Evolutionary conservation across 2,113 vertebrate genomes (phyloP).

Genomic region (Bos taurus): DNA sequence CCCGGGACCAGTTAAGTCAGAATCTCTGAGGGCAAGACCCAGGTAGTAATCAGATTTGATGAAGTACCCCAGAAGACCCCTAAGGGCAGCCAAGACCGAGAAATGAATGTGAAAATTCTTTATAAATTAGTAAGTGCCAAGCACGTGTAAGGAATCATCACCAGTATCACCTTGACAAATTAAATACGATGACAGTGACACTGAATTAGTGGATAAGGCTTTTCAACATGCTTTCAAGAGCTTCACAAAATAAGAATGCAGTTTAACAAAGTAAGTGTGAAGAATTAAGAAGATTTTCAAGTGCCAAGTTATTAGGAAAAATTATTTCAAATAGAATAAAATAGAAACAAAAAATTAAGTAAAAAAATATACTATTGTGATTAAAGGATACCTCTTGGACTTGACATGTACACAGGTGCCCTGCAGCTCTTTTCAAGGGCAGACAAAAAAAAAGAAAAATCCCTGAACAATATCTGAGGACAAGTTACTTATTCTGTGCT

Average conservation of each 20-base stretch:
- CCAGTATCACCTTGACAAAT: background rate
- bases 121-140: background rate
- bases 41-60: background rate
- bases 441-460: background rate
- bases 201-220: background rate
- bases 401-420: background rate
- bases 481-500: background rate
- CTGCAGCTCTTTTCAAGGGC: background rate
- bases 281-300: background rate
- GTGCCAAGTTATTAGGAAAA: background rate
- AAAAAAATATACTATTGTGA: background rate
- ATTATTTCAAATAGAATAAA: background rate
- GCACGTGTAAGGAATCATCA: background rate
- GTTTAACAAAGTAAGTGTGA: background rate
- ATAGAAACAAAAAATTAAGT: background rate
- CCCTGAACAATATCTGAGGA: background rate
- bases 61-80: background rate
- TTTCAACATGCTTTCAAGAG: background rate
- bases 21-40: background rate
- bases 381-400: background rate
- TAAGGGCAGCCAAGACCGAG: background rate
- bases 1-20: background rate
- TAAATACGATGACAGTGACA: background rate
- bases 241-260: background rate
- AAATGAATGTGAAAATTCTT: background rate